Evolutionary conservation across 2,888 invertebrate genomes (phyloP).

Genomic region (Drosophila kuntzei): DNA sequence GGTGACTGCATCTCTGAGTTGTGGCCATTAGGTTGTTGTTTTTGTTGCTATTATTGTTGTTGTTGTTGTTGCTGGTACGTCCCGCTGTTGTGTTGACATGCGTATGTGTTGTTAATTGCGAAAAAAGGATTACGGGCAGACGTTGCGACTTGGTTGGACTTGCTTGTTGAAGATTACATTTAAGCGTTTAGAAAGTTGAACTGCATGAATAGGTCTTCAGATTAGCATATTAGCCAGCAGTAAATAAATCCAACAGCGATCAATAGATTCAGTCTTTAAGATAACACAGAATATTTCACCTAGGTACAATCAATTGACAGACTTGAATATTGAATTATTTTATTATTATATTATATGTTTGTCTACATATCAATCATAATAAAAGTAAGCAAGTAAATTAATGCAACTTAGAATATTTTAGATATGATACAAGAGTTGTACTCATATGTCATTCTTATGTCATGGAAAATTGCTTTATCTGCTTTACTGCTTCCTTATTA

Average conservation of each 20-base stretch:
- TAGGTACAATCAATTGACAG: not conserved
- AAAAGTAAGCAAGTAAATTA: not conserved
- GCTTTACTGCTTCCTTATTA: no score
- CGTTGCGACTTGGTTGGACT: slow-evolving; percentile 24
- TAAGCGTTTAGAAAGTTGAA: slow-evolving; percentile 69
- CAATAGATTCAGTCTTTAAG: slow-evolving; percentile 11
- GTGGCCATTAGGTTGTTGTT: slow-evolving; percentile 57
- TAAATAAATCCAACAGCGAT: slow-evolving; percentile 15
- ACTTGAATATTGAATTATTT: not conserved
- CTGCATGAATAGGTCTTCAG: slow-evolving; percentile 39
- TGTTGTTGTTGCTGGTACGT: slow-evolving; percentile 25
- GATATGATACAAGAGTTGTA: no score
- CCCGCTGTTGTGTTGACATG: slow-evolving; percentile 79
- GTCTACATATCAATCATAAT: not conserved
- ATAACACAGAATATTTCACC: not conserved
- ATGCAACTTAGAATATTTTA: no score
- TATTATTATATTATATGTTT: not conserved
- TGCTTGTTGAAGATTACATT: slow-evolving; percentile 56
- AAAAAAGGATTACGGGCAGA: slow-evolving; percentile 76
- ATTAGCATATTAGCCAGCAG: slow-evolving; percentile 39
- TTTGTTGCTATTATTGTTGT: slow-evolving; percentile 18
- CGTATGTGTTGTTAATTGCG: slow-evolving; percentile 79
- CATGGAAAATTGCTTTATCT: no score
- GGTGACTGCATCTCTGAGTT: slow-evolving; percentile 52
- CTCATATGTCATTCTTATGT: no score